Conservation (phyloP, 2,888 invertebrate species). For the Diaperis boleti region DNA sequence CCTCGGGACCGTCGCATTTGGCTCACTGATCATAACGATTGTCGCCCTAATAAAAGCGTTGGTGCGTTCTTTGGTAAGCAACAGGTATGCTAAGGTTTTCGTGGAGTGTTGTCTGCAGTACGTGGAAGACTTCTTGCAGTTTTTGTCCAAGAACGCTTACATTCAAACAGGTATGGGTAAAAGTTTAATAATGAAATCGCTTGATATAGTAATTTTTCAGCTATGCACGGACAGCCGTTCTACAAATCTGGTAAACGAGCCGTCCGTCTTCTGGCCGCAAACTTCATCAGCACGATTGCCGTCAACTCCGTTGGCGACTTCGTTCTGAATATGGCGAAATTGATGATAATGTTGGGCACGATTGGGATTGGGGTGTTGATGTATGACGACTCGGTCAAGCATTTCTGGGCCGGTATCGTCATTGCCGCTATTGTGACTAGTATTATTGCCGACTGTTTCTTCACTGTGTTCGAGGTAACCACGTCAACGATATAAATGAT, state of each 20-base stretch:
- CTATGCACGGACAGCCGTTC: conserved; percentile 47
- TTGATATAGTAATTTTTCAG: conserved; percentile 37
- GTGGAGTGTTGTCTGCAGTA: conserved; percentile 43
- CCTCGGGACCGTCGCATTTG: conserved; percentile 47
- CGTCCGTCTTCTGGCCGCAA: conserved; percentile 35
- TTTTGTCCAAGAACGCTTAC: conserved; percentile 48
- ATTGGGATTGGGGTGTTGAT: conserved; percentile 29
- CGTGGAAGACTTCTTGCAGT: conserved; percentile 46
- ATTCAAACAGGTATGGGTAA: conserved; percentile 44
- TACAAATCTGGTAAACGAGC: conserved; percentile 45
- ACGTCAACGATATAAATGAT: neutral
- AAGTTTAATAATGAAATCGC: neutral
- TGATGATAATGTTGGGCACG: conserved; percentile 37
- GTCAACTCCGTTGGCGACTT: conserved; percentile 44
- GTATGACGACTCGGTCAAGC: conserved; percentile 18
- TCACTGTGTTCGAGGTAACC: conserved; percentile 41
- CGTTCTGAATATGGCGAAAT: conserved; percentile 35
- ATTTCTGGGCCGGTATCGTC: conserved; percentile 32
- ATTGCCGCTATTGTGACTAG: conserved; percentile 35
- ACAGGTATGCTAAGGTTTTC: conserved; percentile 34
- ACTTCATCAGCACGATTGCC: conserved; percentile 36
- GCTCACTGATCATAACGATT: conserved; percentile 47
- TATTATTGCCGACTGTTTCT: conserved; percentile 38
- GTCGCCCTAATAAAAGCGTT: conserved; percentile 38
- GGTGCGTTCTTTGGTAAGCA: conserved; percentile 24